Evolutionary conservation across 2,888 invertebrate genomes (phyloP).

Genomic region (Andrena trimmerana): DNA sequence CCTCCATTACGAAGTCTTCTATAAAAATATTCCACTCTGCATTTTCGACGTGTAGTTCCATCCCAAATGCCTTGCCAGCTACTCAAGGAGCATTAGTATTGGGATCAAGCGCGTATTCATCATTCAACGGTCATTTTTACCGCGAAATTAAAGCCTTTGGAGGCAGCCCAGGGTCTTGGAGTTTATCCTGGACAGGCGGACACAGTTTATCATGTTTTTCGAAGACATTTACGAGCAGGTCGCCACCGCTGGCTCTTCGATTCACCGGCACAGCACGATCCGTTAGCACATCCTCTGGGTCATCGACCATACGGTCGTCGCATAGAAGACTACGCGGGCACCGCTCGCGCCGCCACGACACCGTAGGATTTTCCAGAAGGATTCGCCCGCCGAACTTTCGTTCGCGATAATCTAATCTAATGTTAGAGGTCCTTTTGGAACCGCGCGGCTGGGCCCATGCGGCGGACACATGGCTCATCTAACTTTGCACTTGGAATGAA

Average conservation of each 20-base stretch:
- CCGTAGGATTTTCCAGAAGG: constrained; percentile 22
- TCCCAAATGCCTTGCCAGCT: too few species aligned
- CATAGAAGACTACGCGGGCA: constrained; percentile 20
- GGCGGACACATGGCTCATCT: not conserved
- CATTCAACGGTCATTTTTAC: constrained; percentile 12
- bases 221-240: constrained; percentile 45
- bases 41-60: too few species aligned
- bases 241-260: constrained; percentile 55
- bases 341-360: constrained; percentile 15
- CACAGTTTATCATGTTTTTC: constrained; percentile 42
- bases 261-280: constrained; percentile 65
- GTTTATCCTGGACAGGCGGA: constrained; percentile 15
- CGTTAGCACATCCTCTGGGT: constrained; percentile 76
- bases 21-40: too few species aligned
- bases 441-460: not conserved
- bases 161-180: not conserved
- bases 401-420: constrained; percentile 20
- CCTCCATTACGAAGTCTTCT: too few species aligned
- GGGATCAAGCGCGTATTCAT: constrained; percentile 5
- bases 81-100: too few species aligned
- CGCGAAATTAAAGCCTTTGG: constrained; percentile 24
- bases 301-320: constrained; percentile 72
- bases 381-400: constrained; percentile 8
- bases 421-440: constrained; percentile 4
- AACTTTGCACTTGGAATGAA: constrained; percentile 10